These are phyloP conservation scores for Phocides pigmalion DNA, from an alignment of 1,140 invertebrate genomes.

Conservation along the genomic window DNA sequence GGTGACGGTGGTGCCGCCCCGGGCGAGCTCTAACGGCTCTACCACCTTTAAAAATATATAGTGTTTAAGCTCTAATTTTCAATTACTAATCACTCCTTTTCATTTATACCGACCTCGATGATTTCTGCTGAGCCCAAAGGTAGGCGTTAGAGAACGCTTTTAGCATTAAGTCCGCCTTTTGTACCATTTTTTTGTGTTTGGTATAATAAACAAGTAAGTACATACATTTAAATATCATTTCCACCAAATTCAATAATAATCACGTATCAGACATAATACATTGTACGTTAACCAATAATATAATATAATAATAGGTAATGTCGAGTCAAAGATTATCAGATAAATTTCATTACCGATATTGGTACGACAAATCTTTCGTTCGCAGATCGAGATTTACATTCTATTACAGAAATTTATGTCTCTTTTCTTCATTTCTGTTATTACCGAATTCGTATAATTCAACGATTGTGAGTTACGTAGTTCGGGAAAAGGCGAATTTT, in stretches of 20 bases:
- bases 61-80: too few relatives aligned
- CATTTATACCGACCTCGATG: too few relatives aligned
- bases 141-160: too few relatives aligned
- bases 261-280: background rate
- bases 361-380: slow-evolving; percentile 41
- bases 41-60: too few relatives aligned
- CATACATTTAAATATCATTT: too few relatives aligned
- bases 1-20: too few relatives aligned
- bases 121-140: too few relatives aligned
- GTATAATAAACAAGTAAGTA: too few relatives aligned
- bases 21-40: too few relatives aligned
- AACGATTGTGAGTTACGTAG: slow-evolving; percentile 22
- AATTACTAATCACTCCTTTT: too few relatives aligned
- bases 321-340: slow-evolving; percentile 23
- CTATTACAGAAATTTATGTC: slow-evolving; percentile 52
- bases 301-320: slow-evolving; percentile 23
- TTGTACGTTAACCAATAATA: slow-evolving; percentile 16
- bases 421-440: slow-evolving; percentile 47
- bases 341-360: slow-evolving; percentile 34
- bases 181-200: too few relatives aligned
- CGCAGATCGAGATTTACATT: slow-evolving; percentile 53
- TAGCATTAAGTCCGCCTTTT: too few relatives aligned
- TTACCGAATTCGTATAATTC: slow-evolving; percentile 39
- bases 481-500: slow-evolving; percentile 23
- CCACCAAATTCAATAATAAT: background rate